A percentile compares a stretch with the other conserved stretches of the same genome.
phyloP scores from a whole-genome alignment of 2,888 invertebrate genomes.

The Andricus quercusramuli region DNA sequence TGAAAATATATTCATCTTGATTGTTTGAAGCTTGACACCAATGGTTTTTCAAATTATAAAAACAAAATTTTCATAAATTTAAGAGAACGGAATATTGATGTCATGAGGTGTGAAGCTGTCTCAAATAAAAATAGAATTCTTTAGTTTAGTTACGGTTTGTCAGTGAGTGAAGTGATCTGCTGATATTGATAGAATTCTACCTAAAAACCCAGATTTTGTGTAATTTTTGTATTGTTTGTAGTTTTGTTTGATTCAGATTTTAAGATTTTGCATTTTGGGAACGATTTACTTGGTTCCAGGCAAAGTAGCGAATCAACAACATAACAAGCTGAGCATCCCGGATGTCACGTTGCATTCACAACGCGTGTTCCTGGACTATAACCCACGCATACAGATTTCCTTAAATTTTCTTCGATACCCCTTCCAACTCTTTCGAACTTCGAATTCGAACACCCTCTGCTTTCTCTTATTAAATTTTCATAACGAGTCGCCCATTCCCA shows the following conservation, averaged over 20 bases:
- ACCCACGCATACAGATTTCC: constrained; percentile 30
- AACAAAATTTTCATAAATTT: too few relatives aligned
- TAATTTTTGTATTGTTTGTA: neutral
- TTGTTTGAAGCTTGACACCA: too few relatives aligned
- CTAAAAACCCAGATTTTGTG: neutral
- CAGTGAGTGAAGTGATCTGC: too few relatives aligned
- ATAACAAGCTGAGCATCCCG: neutral
- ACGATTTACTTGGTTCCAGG: neutral
- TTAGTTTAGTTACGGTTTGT: too few relatives aligned
- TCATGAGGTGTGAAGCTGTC: too few relatives aligned
- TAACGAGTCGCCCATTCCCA: constrained; percentile 22
- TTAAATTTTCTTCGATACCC: constrained; percentile 34
- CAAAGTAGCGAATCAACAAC: neutral
- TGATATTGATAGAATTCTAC: neutral
- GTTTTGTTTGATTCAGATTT: neutral
- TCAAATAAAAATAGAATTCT: too few relatives aligned
- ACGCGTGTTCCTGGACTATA: constrained; percentile 24
- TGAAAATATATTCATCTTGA: too few relatives aligned
- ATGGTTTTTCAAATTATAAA: too few relatives aligned
- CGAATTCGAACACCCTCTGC: constrained; percentile 9
- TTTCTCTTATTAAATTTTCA: constrained; percentile 37
- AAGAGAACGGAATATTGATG: too few relatives aligned
- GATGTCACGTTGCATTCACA: constrained; percentile 37
- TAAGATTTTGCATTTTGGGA: constrained; percentile 4
- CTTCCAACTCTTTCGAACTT: neutral